Evolutionary conservation across 2,888 invertebrate genomes (phyloP), one percentile per base, ranked within the genome.

Genomic region (Galerucella pusilla): DNA sequence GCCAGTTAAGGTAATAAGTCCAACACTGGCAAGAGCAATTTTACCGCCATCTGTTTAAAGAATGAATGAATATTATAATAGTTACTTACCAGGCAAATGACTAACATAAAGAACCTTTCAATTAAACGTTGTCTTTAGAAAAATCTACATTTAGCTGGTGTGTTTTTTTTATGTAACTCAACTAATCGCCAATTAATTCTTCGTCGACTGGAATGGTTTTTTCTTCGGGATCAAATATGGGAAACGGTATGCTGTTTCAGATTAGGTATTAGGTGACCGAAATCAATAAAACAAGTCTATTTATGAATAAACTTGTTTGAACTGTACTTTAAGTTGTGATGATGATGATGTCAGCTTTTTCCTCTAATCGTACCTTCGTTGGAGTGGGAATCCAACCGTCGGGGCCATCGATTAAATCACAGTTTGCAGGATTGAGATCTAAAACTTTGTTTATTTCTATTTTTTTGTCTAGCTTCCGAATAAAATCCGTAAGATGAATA

Each of bases 21-120:
- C 71, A 57, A 46, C 71, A 71, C 71, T 71, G 65, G 20, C n/a
- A 16, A 77, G 72, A 75, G 77, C 77, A 79, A 79, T 82, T 81
- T 80, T 76, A 65, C 71, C 78, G 78, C 78, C 80, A 80, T 80
- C 80, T 81, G 80, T 78, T 81, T 78, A 78, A 78, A 78, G 80
- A 81, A 75, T 79, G 79, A 80, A 78, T 80, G 80, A 80, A 81
- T 80, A 80, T 80, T 77, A 81, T 80, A 78, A 77, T 77, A 78
- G 71, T 78, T 77, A 77, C 75, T 63, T 63, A 63, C 63, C 74
- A 76, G 77, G 78, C 76, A 78, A 81, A 80, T 80, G 78, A 79
- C 75, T 61, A 74, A 77, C 78, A 79, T 79, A 80, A 81, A 81
- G 77, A 79, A 78, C 75, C 75, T 70, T 76, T 79, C 80, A 80